A percentile compares a stretch with the other conserved stretches of the same genome.
These are phyloP conservation scores for Schizaphis graminum DNA, from an alignment of 2,888 invertebrate genomes.

Conservation along the genomic window DNA sequence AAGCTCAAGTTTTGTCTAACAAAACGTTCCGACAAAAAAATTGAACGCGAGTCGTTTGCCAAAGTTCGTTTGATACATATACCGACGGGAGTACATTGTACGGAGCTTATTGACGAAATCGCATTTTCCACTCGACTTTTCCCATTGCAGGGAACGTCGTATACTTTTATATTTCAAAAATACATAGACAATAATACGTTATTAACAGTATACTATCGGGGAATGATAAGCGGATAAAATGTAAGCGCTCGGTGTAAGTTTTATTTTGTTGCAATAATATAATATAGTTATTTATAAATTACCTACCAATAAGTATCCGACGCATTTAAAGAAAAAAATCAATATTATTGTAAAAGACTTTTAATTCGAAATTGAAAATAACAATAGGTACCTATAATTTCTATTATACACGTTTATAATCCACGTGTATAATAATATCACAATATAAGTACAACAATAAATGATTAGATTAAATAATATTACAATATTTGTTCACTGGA, in stretches of 20 bases:
- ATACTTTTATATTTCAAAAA: neutral
- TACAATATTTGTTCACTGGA: neutral
- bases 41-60: neutral
- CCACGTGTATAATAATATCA: neutral
- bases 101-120: neutral
- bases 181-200: neutral
- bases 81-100: neutral
- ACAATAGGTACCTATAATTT: neutral
- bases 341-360: neutral
- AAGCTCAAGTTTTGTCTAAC: neutral
- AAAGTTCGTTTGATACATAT: neutral
- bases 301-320: neutral
- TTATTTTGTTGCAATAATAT: neutral
- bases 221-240: neutral
- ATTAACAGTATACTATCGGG: neutral
- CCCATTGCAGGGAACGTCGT: neutral
- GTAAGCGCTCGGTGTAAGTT: neutral
- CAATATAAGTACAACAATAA: neutral
- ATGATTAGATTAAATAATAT: neutral
- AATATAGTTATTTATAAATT: neutral
- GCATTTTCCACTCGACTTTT: slow-evolving; percentile 10
- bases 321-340: neutral
- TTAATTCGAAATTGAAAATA: neutral
- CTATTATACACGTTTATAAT: neutral
- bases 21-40: neutral